Base-by-base conservation (phyloP, 1,140 invertebrate species). In the Phthorimaea operculella region DNA sequence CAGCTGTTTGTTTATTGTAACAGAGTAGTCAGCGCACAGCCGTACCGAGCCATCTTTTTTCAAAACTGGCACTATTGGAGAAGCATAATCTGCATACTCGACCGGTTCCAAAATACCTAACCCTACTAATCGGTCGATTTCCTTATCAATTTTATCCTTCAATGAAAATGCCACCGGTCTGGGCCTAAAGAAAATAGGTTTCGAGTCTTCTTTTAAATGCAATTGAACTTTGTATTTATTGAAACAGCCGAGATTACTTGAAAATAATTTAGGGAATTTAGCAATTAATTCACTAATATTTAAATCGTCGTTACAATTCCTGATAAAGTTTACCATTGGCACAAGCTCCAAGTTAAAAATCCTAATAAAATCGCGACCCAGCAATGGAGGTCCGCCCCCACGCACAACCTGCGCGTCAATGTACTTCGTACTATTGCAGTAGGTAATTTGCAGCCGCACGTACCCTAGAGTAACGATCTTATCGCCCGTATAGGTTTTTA, bases 341-440 rank as follows among this genome's bases (percentile, higher is more conserved):
- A 21, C 39, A 4, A 53, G 18, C 44, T 53, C 36, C 12, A 53
- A 28, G 2, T 53, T 53, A 53, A 53, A 53, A 12, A 18, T 21
- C 2, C 12, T 8, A 11, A 53, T 53, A 21, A 53, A 53, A 36
- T 53, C 52, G 4, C 52, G 36, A 18, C 52, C 52, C 18, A 53
- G 18, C 14, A 53, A 14, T 44, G 52, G 18, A 6, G 39, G 14
- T 1, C 52, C 39, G 12, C 17, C 18, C 2, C 44, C 21, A 18
- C 52, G 52, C 5, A 53, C 39, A 12, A 53, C 52, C 44, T 11
- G 44, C 14, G 44, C 6, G 14, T 44, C 28, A 18, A 53, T 17
- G 5, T 9, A 12, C 1, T 14, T 2, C 5, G 10, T 50, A 6
- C 3, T 50, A 21, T n/a, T 12, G 3, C 10, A 8, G 14, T 28